phyloP scores from a whole-genome alignment of 2,113 vertebrate species.

The Platysternon megacephalum region DNA sequence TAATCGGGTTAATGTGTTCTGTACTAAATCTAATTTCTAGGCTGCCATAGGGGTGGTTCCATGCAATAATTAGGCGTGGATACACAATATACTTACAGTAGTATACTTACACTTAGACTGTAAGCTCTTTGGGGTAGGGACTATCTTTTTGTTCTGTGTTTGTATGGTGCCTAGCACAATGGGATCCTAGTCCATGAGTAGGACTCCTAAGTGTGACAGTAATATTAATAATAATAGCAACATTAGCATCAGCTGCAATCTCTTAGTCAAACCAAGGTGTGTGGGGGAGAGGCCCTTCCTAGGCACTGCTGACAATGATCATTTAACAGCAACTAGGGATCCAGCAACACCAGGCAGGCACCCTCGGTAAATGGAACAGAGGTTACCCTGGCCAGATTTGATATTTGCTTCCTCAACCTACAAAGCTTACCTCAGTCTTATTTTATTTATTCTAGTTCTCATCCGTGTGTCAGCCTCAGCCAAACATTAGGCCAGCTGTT shows the following conservation, averaged over 20 bases:
- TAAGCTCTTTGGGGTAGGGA: too few species aligned
- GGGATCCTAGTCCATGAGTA: background rate
- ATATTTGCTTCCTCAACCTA: background rate
- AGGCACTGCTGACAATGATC: background rate
- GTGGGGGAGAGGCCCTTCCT: background rate
- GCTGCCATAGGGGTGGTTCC: background rate
- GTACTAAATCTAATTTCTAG: background rate
- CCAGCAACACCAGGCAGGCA: background rate
- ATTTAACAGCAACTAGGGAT: background rate
- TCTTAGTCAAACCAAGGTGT: background rate
- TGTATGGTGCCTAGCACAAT: background rate
- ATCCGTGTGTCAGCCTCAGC: background rate
- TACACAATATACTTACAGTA: too few species aligned
- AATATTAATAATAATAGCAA: background rate
- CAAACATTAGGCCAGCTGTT: fast-evolving
- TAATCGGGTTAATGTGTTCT: background rate
- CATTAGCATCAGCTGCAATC: background rate
- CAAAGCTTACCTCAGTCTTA: background rate
- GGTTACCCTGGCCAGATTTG: background rate
- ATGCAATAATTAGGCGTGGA: too few species aligned
- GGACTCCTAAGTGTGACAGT: background rate
- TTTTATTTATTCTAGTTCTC: background rate
- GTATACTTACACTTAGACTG: background rate
- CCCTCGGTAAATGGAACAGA: background rate
- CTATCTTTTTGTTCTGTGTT: background rate